phyloP scores from a whole-genome alignment of 35 echinoderm and acorn worm genomes.

The Lytechinus variegatus region DNA sequence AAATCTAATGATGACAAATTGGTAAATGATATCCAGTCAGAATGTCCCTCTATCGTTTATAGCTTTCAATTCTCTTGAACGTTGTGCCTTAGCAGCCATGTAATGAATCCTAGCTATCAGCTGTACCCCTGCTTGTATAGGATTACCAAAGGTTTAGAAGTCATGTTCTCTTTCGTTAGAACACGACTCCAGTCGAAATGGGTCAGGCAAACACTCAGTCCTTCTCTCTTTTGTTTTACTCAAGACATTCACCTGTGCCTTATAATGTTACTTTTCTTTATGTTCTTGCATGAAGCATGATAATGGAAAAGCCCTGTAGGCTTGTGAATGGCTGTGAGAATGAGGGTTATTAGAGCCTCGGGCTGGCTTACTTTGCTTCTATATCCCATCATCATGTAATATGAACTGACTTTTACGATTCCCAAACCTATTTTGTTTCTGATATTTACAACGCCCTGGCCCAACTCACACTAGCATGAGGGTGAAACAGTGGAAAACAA shows the following conservation, averaged over 20 bases:
- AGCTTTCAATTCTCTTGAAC: too few relatives aligned
- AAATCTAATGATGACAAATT: too few relatives aligned
- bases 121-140: background rate
- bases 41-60: too few relatives aligned
- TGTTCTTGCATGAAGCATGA: background rate
- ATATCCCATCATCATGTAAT: background rate
- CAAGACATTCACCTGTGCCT: conserved; percentile 11
- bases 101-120: background rate
- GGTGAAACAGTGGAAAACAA: background rate
- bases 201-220: background rate
- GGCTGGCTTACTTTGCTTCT: background rate
- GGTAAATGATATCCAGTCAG: too few relatives aligned
- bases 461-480: background rate
- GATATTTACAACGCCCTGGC: background rate
- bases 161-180: background rate
- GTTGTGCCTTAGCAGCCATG: background rate
- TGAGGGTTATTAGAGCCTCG: background rate
- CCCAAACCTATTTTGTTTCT: background rate
- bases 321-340: background rate
- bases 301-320: background rate
- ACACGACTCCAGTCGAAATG: background rate
- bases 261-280: conserved; percentile 4
- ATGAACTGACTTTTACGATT: conserved; percentile 13
- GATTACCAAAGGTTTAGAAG: background rate
- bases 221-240: background rate